Conservation (phyloP, 92 coral and sea anemone species). For the Umimayanthus kanabou region DNA sequence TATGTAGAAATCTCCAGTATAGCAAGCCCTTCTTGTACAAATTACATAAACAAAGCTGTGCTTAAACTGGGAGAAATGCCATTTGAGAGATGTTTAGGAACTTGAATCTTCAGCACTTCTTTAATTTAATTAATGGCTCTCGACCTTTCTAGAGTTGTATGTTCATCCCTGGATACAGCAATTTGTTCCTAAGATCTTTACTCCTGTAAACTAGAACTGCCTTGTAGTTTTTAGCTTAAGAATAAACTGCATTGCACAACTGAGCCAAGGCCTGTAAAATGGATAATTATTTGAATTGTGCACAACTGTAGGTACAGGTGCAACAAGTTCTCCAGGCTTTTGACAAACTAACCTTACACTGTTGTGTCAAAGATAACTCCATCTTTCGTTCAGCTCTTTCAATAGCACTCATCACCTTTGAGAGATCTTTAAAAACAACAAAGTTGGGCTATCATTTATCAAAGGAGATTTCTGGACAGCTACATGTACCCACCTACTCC, state of each 20-base stretch:
- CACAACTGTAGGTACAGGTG: neutral
- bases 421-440: constrained; percentile 55
- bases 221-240: neutral
- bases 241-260: no score
- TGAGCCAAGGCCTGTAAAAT: no score
- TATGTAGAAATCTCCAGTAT: no score
- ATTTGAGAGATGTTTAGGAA: no score
- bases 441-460: neutral
- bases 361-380: constrained; percentile 60
- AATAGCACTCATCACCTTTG: constrained; percentile 82
- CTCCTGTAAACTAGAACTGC: neutral
- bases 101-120: no score
- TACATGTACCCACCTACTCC: neutral
- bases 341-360: constrained; percentile 67
- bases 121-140: no score
- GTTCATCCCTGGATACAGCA: neutral
- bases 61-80: no score
- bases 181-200: neutral
- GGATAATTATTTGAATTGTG: no score
- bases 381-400: constrained; percentile 75
- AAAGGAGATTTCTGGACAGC: no score
- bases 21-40: no score
- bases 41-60: no score
- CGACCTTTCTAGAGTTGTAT: no score
- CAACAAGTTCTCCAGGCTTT: neutral